Base-by-base conservation (phyloP, 1,140 invertebrate species). In the Stegodyphus dumicola region DNA sequence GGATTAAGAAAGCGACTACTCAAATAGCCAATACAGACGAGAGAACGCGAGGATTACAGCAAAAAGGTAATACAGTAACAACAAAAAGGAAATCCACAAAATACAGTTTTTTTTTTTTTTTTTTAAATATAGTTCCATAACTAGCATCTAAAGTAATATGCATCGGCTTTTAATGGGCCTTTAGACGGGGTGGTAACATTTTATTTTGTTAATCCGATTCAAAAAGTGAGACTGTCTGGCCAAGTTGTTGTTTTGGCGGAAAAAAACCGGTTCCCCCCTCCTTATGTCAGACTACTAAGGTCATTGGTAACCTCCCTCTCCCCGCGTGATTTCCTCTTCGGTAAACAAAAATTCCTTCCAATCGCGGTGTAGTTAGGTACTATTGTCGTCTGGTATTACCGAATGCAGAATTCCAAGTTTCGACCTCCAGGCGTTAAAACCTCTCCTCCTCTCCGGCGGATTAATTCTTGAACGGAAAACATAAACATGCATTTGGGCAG, bases 221-320 rank as follows among this genome's bases (percentile, higher is more conserved):
- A 33, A 33, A 33, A 33, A 33, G 33, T 33, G 77, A 81, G 78
- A 81, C 80, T 18, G 80, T 84, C 80, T 84, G 60, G 80, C 17
- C 73, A 51, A 33, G 79, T 56, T 18, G 83, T 85, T 85, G 83
- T 85, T 85, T 77, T 85, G 83, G 66, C 83, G 83, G 83, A 77
- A 85, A 85, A 85, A 85, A 85, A 85, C 83, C 83, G 83, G 83
- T 85, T 69, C 56, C n/a, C 9, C n/a, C 51, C 66, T 64, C 11
- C 75, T 69, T 9, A 18, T 33, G 33, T 33, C 33, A 33, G 33
- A 33, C 33, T 33, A n/a, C 70, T 64, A 73, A 81, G 78, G 78
- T 81, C 78, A 64, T 54, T 49, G 69, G 51, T 49, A 81, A 69
- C 64, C 64, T 65, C 64, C 64, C 64, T 17, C 64, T 17, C 17